Conservation (phyloP, 92 coral and sea anemone species). For the Ricordea florida region DNA sequence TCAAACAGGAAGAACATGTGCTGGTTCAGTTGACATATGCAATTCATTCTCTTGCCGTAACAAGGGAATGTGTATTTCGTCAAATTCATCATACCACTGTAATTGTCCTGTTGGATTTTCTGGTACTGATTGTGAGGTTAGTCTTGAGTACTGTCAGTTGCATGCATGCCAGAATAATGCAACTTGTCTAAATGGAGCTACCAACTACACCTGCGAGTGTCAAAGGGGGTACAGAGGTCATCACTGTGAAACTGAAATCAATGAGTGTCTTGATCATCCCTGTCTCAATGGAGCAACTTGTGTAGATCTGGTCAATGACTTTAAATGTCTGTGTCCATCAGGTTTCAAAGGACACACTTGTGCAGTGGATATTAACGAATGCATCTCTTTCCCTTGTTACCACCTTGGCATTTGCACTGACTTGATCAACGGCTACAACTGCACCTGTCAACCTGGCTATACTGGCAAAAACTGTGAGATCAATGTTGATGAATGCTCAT, state of each 20-base stretch:
- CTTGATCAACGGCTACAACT: conserved; percentile 65
- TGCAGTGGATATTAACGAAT: conserved; percentile 77
- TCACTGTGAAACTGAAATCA: conserved; percentile 55
- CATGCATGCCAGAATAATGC: conserved; percentile 70
- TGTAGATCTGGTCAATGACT: conserved; percentile 68
- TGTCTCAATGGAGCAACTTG: conserved; percentile 73
- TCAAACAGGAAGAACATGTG: conserved; percentile 72
- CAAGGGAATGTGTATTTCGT: conserved; percentile 63
- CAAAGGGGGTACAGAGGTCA: conserved; percentile 58
- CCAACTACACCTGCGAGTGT: conserved; percentile 70
- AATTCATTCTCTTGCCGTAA: conserved; percentile 64
- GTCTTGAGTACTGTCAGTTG: conserved; percentile 71
- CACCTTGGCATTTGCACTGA: conserved; percentile 70
- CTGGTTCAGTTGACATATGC: conserved; percentile 50
- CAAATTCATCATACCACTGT: conserved; percentile 64
- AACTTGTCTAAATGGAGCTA: conserved; percentile 70
- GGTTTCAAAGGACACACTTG: conserved; percentile 88
- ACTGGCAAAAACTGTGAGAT: conserved; percentile 60
- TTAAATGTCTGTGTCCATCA: conserved; percentile 61
- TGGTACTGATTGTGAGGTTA: conserved; percentile 74
- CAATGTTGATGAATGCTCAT: conserved; percentile 62
- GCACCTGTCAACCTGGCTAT: conserved; percentile 74
- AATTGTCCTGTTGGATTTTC: conserved; percentile 68
- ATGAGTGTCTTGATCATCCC: conserved; percentile 63
- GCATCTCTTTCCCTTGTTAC: conserved; percentile 71